Percentiles rank a stretch among this genome's conserved stretches.
phyloP scores from a whole-genome alignment of 2,113 vertebrate species.

The Lota lota region DNA sequence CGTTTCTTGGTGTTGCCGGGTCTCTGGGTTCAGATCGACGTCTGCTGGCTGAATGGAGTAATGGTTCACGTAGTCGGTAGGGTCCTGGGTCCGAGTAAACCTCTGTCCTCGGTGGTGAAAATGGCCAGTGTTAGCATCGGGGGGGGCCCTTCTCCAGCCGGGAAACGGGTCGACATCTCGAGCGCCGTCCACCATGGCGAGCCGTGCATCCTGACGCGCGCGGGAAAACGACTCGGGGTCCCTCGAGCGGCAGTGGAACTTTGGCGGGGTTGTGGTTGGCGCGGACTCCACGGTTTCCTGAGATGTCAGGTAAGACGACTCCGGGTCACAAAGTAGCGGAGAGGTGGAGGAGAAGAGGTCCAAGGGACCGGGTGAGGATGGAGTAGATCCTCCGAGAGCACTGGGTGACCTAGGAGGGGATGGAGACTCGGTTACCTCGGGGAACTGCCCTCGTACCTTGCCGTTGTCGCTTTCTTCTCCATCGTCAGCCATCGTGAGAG shows the following conservation, averaged over 20 bases:
- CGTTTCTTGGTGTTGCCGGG: constrained; percentile 45
- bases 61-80: constrained; percentile 52
- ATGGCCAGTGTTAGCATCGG: constrained; percentile 35
- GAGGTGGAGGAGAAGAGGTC: constrained; percentile 62
- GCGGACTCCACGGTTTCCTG: too few relatives aligned
- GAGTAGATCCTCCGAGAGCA: constrained; percentile 54
- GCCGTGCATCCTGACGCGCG: constrained; percentile 36
- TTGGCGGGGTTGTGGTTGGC: constrained; percentile 34
- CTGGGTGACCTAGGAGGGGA: constrained; percentile 45
- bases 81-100: constrained; percentile 35
- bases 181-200: constrained; percentile 39
- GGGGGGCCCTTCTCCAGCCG: constrained; percentile 55
- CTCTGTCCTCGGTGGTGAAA: constrained; percentile 74
- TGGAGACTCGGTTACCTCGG: constrained; percentile 34
- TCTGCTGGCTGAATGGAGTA: constrained; percentile 48
- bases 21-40: constrained; percentile 51
- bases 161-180: constrained; percentile 50
- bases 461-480: constrained; percentile 59
- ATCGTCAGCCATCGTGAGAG: constrained; percentile 69
- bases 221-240: constrained; percentile 41
- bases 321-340: constrained; percentile 60
- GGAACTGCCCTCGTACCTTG: constrained; percentile 46
- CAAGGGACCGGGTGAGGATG: constrained; percentile 43
- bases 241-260: constrained; percentile 51
- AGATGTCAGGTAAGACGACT: constrained; percentile 10